Evolutionary conservation across 2,888 invertebrate species (phyloP).

Genomic region (Mythimna impura): DNA sequence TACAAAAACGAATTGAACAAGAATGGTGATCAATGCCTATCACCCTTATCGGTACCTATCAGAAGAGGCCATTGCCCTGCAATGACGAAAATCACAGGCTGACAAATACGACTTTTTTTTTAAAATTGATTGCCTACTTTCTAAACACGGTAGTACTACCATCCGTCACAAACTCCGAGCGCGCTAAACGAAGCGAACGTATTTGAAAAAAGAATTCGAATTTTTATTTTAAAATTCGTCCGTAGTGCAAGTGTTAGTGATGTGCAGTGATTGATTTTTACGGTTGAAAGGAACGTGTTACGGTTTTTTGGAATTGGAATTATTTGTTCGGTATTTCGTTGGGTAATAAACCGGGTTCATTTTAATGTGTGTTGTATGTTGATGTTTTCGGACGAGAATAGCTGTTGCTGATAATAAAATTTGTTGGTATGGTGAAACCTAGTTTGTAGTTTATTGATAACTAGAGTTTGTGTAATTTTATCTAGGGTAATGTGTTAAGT

Average conservation of each 20-base stretch:
- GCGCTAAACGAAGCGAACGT: constrained; percentile 61
- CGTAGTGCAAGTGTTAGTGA: constrained; percentile 56
- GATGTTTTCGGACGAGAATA: constrained; percentile 26
- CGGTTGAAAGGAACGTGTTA: constrained; percentile 33
- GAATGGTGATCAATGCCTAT: too few species aligned
- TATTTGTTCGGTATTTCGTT: constrained; percentile 19
- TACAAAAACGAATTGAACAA: too few species aligned
- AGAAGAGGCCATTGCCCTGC: background rate
- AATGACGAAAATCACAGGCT: background rate
- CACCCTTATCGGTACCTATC: background rate
- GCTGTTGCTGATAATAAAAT: constrained; percentile 13
- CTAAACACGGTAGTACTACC: constrained; percentile 14
- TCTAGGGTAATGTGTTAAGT: constrained; percentile 23
- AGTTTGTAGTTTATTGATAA: constrained; percentile 4
- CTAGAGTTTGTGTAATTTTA: constrained; percentile 3
- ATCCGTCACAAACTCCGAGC: constrained; percentile 52
- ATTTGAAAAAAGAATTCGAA: constrained; percentile 46
- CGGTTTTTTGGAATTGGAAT: constrained; percentile 38
- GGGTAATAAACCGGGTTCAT: constrained; percentile 21
- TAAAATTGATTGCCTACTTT: constrained; percentile 19
- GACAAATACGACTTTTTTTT: background rate
- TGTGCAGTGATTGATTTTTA: constrained; percentile 47
- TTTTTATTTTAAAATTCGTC: constrained; percentile 20
- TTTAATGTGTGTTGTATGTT: constrained; percentile 20
- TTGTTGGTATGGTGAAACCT: constrained; percentile 23